A percentile compares a stretch with the other conserved stretches of the same genome.
phyloP scores from a whole-genome alignment of 2,888 invertebrate species.

The Orthosia gothica region DNA sequence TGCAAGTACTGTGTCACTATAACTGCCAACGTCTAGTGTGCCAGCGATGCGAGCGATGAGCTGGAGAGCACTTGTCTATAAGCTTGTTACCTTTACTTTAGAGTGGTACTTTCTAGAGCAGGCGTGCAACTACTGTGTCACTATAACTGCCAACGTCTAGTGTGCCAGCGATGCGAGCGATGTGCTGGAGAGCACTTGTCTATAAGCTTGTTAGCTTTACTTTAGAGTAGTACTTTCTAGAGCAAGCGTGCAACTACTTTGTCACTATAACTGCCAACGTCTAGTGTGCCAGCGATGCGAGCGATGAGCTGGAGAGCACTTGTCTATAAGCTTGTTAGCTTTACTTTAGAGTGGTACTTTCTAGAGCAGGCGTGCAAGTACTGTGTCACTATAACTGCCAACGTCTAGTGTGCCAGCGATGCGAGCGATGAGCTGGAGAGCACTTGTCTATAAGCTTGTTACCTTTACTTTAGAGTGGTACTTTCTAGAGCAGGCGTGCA shows the following conservation, averaged over 20 bases:
- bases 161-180: slow-evolving; percentile 42
- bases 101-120: neutral
- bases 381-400: no score
- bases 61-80: slow-evolving; percentile 59
- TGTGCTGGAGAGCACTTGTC: slow-evolving; percentile 57
- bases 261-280: slow-evolving; percentile 68
- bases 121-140: no score
- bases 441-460: slow-evolving; percentile 66
- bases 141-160: no score
- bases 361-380: neutral
- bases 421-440: slow-evolving; percentile 58
- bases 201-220: slow-evolving; percentile 59
- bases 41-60: slow-evolving; percentile 57
- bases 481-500: slow-evolving; percentile 70
- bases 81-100: no score
- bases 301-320: slow-evolving; percentile 45
- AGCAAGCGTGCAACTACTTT: slow-evolving; percentile 70
- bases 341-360: neutral
- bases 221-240: slow-evolving; percentile 69
- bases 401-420: no score
- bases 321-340: no score
- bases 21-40: slow-evolving; percentile 62
- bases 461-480: slow-evolving; percentile 58
- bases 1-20: slow-evolving; percentile 76
- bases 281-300: slow-evolving; percentile 64